phyloP scores from a whole-genome alignment of 2,113 vertebrate species.

The Falcunculus frontatus region DNA sequence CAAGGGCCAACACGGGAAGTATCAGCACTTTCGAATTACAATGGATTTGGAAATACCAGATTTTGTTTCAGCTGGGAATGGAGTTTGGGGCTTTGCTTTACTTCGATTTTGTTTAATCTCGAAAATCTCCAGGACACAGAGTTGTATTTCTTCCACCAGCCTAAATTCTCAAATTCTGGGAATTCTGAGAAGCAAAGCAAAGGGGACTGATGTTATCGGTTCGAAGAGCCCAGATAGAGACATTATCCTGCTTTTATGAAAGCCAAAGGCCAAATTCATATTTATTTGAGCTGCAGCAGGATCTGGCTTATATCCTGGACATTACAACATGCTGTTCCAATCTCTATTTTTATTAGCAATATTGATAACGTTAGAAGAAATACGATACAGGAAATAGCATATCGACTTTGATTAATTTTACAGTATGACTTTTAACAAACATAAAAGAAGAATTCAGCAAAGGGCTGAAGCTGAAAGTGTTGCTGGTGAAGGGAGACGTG shows the following conservation, averaged over 20 bases:
- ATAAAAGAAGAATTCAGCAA: background rate
- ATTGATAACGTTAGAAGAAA: constrained; percentile 45
- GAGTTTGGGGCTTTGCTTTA: background rate
- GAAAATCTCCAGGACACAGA: background rate
- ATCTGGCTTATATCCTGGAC: constrained; percentile 41
- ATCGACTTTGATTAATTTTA: constrained; percentile 17
- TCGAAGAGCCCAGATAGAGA: constrained; percentile 17
- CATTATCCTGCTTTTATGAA: constrained; percentile 4
- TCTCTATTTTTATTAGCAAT: constrained; percentile 50
- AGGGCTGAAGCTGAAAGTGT: background rate
- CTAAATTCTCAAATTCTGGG: background rate
- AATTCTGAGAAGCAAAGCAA: background rate
- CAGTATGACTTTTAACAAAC: background rate
- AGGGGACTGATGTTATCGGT: background rate
- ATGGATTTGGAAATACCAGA: background rate
- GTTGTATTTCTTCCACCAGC: background rate
- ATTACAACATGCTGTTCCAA: constrained; percentile 40
- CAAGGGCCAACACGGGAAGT: fast-evolving
- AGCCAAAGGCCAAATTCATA: constrained; percentile 16
- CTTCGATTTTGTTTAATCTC: background rate
- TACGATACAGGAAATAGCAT: constrained; percentile 16
- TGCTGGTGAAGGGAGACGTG: background rate
- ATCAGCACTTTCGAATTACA: background rate
- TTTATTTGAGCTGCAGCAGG: constrained; percentile 29
- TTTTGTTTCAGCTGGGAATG: background rate